Base-by-base conservation (phyloP, 2,797 vertebrate genomes). In the Lindbergichthys nudifrons region DNA sequence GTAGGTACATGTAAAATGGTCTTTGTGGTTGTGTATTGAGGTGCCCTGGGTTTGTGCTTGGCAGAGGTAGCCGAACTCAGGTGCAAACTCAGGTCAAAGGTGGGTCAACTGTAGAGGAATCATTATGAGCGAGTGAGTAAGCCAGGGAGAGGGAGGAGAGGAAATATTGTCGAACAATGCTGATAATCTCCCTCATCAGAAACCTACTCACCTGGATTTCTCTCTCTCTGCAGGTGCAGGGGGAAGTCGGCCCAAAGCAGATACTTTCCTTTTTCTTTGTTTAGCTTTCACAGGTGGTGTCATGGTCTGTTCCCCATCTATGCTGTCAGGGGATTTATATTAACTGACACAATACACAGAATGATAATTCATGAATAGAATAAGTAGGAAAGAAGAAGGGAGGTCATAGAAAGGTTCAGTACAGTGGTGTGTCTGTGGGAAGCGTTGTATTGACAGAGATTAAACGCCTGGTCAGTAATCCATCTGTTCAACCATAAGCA, bases 161-260 rank as follows among this genome's bases (percentile, higher is more conserved):
- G 65, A 79, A 84, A 82, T 79, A 48, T 56, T 54, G 46, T n/a
- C 42, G 70, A 82, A 91, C 89, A 93, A 87, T 87, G 70, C 71
- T 52, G 56, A 70, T 91, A 92, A 90, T 91, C 90, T 89, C 81
- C 59, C n/a, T 82, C 39, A 74, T 80, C 39, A 87, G 66, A 85
- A 79, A 81, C 54, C 61, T 26, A 61, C 70, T 74, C 56, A 62
- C 48, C 68, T 82, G 83, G 75, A 79, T 85, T 78, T 86, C 9
- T 63, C 23, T 74, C 32, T 74, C 32, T 65, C 62, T 81, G 73
- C 71, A 77, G 79, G 71, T 81, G 79, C 81, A 84, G 77, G 74
- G 75, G 69, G 60, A 84, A 65, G 60, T 79, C 64, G 67, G 71
- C 36, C 26, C 46, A 65, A 52, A 74, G 68, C 47, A 71, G 64